These are phyloP conservation scores for Diabrotica virgifera DNA, from an alignment of 1,140 invertebrate species.

Conservation along the genomic window DNA sequence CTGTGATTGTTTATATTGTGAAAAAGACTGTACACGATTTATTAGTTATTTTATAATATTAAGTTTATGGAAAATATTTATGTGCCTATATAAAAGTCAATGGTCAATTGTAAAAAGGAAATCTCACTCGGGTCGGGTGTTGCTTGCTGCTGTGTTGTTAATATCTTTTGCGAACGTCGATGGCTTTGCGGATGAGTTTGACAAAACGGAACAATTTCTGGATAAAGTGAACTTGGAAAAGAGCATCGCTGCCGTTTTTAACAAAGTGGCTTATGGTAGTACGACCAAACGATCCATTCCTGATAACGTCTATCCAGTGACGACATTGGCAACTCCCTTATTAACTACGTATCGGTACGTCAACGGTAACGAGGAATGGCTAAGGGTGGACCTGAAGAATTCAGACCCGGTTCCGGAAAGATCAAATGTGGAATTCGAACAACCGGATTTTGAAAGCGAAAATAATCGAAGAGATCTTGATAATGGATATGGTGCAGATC, in stretches of 20 bases:
- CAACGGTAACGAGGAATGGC: conserved; percentile 44
- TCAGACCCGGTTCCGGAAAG: conserved; percentile 26
- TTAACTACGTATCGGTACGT: conserved; percentile 55
- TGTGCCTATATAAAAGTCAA: conserved; percentile 22
- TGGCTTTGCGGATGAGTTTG: conserved; percentile 41
- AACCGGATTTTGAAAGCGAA: conserved; percentile 32
- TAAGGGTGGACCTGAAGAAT: conserved; percentile 43
- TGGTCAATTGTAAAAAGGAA: conserved; percentile 20
- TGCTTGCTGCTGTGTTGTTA: conserved; percentile 10
- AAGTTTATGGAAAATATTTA: conserved; percentile 20
- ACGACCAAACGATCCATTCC: conserved; percentile 66
- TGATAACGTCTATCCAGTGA: conserved; percentile 59
- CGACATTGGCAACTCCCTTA: conserved; percentile 60
- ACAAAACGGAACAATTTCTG: conserved; percentile 42
- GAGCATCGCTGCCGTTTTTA: conserved; percentile 63
- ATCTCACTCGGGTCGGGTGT: background rate
- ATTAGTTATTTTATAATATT: conserved; percentile 19
- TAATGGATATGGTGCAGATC: conserved; percentile 58
- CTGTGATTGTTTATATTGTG: conserved; percentile 23
- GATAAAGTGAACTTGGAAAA: conserved; percentile 56
- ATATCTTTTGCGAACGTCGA: conserved; percentile 13
- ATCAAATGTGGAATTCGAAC: conserved; percentile 33
- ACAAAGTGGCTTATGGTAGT: conserved; percentile 65
- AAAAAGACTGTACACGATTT: conserved; percentile 16
- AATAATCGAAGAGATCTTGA: conserved; percentile 39